phyloP scores from a whole-genome alignment of 2,113 vertebrate species.

The Chloropsis hardwickii region DNA sequence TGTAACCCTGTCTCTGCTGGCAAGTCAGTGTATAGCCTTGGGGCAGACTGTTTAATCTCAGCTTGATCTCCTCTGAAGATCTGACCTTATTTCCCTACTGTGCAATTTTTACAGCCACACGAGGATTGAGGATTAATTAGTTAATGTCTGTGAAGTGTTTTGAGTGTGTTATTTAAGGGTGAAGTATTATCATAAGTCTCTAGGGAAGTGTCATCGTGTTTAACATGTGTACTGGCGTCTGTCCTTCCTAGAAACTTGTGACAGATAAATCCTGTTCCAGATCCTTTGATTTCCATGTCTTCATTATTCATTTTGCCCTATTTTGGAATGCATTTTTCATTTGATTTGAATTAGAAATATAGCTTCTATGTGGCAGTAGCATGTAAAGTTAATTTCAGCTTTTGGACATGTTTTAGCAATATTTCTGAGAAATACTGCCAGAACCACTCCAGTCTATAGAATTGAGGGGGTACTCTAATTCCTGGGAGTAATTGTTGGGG shows the following conservation, averaged over 20 bases:
- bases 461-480: background rate
- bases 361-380: background rate
- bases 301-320: background rate
- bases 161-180: slow-evolving; percentile 43
- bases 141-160: slow-evolving; percentile 46
- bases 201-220: background rate
- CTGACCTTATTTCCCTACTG: slow-evolving; percentile 51
- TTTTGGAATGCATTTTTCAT: background rate
- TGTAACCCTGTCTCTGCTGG: background rate
- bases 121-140: slow-evolving; percentile 55
- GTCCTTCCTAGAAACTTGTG: background rate
- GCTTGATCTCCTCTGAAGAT: background rate
- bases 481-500: background rate
- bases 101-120: slow-evolving; percentile 36
- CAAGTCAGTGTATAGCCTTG: background rate
- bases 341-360: background rate
- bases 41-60: background rate
- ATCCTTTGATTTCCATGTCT: background rate
- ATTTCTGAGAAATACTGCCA: background rate
- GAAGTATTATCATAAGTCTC: background rate
- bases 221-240: background rate
- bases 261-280: background rate
- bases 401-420: background rate
- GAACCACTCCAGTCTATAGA: background rate
- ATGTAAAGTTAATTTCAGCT: background rate